A percentile compares a stretch with the other conserved stretches of the same genome.
These are phyloP conservation scores for Monoplex corrugatus DNA, from an alignment of 2,888 invertebrate species.

Conservation along the genomic window DNA sequence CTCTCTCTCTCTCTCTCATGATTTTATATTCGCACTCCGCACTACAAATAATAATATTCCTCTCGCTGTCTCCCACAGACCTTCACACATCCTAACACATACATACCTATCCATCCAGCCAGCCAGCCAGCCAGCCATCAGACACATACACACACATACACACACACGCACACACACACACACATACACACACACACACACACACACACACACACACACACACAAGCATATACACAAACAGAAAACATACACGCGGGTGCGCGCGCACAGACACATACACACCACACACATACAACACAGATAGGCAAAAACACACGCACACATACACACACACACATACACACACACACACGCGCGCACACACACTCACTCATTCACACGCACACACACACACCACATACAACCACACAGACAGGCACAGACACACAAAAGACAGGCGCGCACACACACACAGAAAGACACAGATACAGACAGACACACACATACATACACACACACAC, in stretches of 20 bases:
- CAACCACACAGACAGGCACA: not conserved
- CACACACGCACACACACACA: no score
- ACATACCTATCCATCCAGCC: not conserved
- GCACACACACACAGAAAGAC: constrained; percentile 25
- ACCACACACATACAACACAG: not conserved
- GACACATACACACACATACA: not conserved
- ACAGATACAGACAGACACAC: constrained; percentile 6
- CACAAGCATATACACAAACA: constrained; percentile 16
- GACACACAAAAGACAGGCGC: not conserved
- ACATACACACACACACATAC: not conserved
- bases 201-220: not conserved
- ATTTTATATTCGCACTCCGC: no score
- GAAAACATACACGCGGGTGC: not conserved
- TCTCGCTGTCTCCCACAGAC: not conserved
- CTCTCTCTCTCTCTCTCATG: no score
- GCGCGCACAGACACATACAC: not conserved
- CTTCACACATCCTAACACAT: not conserved
- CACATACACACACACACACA: no score
- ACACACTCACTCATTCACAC: constrained; percentile 10
- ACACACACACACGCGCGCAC: not conserved
- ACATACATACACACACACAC: constrained; percentile 30
- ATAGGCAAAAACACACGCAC: not conserved
- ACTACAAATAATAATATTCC: no score
- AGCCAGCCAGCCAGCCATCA: not conserved
- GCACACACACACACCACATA: constrained; percentile 1